These are phyloP conservation scores for Pseudeuparius sepicola DNA, from an alignment of 2,888 invertebrate species.

Conservation along the genomic window DNA sequence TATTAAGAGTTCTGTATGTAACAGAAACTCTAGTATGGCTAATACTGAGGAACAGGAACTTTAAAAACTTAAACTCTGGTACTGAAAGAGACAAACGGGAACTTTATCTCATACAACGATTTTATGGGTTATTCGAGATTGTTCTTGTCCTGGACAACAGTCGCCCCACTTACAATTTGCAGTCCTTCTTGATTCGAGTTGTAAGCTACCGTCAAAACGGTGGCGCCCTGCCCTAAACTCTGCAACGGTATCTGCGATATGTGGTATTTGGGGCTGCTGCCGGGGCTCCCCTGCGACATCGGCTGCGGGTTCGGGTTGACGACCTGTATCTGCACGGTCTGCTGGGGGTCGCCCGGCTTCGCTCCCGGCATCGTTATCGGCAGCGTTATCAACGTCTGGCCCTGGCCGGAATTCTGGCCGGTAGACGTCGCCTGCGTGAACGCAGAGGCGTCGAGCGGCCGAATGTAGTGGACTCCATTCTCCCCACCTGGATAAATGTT, in stretches of 20 bases:
- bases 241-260: slow-evolving; percentile 65
- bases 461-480: slow-evolving; percentile 65
- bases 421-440: slow-evolving; percentile 37
- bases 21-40: too few species aligned
- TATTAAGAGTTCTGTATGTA: too few species aligned
- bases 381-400: slow-evolving; percentile 63
- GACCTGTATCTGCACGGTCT: slow-evolving; percentile 66
- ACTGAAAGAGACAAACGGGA: too few species aligned
- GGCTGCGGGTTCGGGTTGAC: slow-evolving; percentile 35
- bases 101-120: too few species aligned
- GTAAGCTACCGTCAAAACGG: slow-evolving; percentile 66
- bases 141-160: too few species aligned
- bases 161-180: slow-evolving; percentile 49
- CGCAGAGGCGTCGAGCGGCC: slow-evolving; percentile 49
- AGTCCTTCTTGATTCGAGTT: slow-evolving; percentile 49
- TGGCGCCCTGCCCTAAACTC: slow-evolving; percentile 61
- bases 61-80: too few species aligned
- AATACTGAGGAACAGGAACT: too few species aligned
- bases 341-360: slow-evolving; percentile 66
- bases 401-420: slow-evolving; percentile 21
- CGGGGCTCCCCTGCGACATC: slow-evolving; percentile 33
- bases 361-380: slow-evolving; percentile 67
- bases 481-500: slow-evolving; percentile 42
- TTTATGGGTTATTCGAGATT: too few species aligned
- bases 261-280: slow-evolving; percentile 62